Percentiles rank a stretch among this genome's conserved stretches.
phyloP scores from a whole-genome alignment of 2,888 invertebrate species.

The Hypolimnas misippus region DNA sequence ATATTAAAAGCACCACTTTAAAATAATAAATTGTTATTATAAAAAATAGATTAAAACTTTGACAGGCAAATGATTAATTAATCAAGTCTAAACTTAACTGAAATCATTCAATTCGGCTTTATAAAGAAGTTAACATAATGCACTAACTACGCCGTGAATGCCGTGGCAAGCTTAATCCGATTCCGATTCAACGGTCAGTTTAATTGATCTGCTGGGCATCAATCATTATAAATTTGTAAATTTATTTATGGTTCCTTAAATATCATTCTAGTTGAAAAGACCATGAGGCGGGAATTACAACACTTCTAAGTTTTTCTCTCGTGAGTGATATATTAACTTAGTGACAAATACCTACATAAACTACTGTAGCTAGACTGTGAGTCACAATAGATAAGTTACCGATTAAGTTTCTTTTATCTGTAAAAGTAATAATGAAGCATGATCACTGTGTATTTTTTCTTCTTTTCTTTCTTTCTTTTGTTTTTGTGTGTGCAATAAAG shows the following conservation, averaged over 20 bases:
- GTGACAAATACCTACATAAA: too few species aligned
- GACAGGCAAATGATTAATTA: slow-evolving; percentile 44
- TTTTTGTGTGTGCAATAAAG: too few species aligned
- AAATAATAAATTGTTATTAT: slow-evolving; percentile 17
- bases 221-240: slow-evolving; percentile 53
- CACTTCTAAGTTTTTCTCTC: too few species aligned
- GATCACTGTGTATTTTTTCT: too few species aligned
- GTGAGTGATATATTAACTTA: too few species aligned
- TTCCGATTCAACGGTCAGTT: slow-evolving; percentile 42
- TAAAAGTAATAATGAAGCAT: too few species aligned
- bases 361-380: too few species aligned
- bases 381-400: too few species aligned
- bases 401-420: too few species aligned
- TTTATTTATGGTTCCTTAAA: slow-evolving; percentile 15
- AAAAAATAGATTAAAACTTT: slow-evolving; percentile 44
- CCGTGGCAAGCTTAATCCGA: slow-evolving; percentile 25
- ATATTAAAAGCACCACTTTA: background rate
- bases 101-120: slow-evolving; percentile 14
- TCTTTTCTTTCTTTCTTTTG: too few species aligned
- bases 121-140: slow-evolving; percentile 25
- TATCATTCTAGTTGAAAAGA: background rate
- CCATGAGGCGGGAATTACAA: too few species aligned
- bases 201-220: slow-evolving; percentile 52
- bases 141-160: slow-evolving; percentile 25
- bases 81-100: slow-evolving; percentile 25